Evolutionary conservation across 2,113 vertebrate species (phyloP).

Genomic region (Poicephalus gulielmi): DNA sequence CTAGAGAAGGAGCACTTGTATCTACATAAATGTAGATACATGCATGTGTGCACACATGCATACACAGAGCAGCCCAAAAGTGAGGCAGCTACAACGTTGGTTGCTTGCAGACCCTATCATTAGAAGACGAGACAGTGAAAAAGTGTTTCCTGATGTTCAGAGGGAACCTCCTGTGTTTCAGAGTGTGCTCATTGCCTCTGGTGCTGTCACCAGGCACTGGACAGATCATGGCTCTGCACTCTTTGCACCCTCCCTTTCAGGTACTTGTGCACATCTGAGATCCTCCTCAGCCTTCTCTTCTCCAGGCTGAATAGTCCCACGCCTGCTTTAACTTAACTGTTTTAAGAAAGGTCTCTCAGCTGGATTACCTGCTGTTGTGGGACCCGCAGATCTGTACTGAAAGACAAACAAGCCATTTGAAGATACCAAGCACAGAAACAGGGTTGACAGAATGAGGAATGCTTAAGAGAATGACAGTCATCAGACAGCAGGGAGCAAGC

Average conservation of each 20-base stretch:
- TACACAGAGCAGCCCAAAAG: neutral
- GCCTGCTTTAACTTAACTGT: neutral
- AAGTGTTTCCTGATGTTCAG: neutral
- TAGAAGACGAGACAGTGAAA: neutral
- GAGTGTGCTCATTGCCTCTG: fast-evolving
- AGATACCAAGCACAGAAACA: fast-evolving
- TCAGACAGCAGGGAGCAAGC: fast-evolving
- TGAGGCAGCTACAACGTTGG: neutral
- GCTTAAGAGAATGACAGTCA: fast-evolving
- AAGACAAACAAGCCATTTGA: neutral
- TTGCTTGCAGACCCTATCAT: neutral
- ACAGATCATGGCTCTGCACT: neutral
- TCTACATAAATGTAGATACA: neutral
- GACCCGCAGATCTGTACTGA: neutral
- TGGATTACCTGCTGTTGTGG: no score
- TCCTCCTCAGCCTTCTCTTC: neutral
- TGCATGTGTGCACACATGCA: fast-evolving
- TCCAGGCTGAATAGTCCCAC: neutral
- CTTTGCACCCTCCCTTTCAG: neutral
- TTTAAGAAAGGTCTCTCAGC: neutral
- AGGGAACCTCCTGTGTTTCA: neutral
- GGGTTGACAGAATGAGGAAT: neutral
- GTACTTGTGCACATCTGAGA: fast-evolving
- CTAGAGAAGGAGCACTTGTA: neutral
- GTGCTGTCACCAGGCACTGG: neutral